Conservation (phyloP, 2,888 invertebrate genomes). For the Ramazzottius varieornatus region DNA sequence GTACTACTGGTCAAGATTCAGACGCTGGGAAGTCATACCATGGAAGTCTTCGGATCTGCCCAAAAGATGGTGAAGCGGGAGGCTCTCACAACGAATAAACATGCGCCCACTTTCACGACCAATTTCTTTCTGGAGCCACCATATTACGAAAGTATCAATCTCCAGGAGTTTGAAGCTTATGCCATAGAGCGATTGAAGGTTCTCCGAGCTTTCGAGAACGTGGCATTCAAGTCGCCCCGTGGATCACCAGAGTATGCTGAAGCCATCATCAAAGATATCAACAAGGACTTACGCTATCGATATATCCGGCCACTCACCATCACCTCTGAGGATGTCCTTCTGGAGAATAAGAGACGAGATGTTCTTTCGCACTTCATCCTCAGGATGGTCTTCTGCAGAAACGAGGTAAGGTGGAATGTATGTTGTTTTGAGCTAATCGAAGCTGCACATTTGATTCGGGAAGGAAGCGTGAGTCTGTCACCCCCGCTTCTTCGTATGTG, state of each 20-base stretch:
- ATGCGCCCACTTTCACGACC: neutral
- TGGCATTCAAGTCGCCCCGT: slow-evolving; percentile 26
- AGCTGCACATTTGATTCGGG: no score
- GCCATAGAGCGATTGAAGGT: slow-evolving; percentile 56
- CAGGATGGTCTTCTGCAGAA: slow-evolving; percentile 58
- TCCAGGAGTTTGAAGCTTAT: slow-evolving; percentile 61
- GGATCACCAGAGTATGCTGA: slow-evolving; percentile 15
- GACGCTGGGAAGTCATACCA: no score
- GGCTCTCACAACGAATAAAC: neutral
- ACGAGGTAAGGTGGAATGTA: no score
- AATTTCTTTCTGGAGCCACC: neutral
- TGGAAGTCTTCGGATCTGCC: neutral
- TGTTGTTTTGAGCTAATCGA: no score
- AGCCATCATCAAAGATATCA: slow-evolving; percentile 15
- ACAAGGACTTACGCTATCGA: slow-evolving; percentile 8
- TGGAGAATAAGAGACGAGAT: slow-evolving; percentile 30
- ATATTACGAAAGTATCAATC: slow-evolving; percentile 34
- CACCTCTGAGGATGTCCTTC: neutral
- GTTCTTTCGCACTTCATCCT: slow-evolving; percentile 77
- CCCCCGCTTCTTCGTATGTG: no score
- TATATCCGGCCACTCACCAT: neutral
- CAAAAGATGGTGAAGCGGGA: neutral
- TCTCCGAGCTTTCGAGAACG: slow-evolving; percentile 45
- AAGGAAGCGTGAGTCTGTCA: no score
- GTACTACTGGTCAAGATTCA: no score